phyloP scores from a whole-genome alignment of 2,888 invertebrate species.

The Parelbella ahira region DNA sequence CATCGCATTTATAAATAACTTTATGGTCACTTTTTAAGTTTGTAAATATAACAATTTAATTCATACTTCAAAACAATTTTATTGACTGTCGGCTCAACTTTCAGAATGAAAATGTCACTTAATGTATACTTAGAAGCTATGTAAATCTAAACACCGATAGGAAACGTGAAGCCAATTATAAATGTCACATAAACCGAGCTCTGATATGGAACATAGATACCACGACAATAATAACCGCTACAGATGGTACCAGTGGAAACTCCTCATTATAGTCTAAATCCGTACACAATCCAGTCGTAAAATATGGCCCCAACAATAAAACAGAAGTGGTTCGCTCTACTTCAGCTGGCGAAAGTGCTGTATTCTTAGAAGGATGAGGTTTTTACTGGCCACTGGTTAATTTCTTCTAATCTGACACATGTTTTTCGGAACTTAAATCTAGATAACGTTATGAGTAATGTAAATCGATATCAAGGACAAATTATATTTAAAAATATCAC shows the following conservation, averaged over 20 bases:
- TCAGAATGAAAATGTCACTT: too few relatives aligned
- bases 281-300: conserved; percentile 79
- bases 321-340: conserved; percentile 73
- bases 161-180: too few relatives aligned
- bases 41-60: too few relatives aligned
- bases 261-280: conserved; percentile 60
- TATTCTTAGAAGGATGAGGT: conserved; percentile 65
- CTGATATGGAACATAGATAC: conserved; percentile 7
- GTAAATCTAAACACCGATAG: too few relatives aligned
- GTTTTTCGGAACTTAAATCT: conserved; percentile 6
- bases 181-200: too few relatives aligned
- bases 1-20: too few relatives aligned
- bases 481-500: too few relatives aligned
- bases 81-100: too few relatives aligned
- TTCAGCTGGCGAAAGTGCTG: conserved; percentile 68
- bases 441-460: conserved; percentile 1
- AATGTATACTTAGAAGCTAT: too few relatives aligned
- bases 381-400: conserved; percentile 65
- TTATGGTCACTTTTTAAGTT: too few relatives aligned
- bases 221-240: conserved; percentile 14
- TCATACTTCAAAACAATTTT: too few relatives aligned
- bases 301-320: conserved; percentile 80
- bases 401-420: conserved; percentile 52
- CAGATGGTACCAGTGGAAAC: conserved; percentile 30
- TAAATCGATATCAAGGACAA: conserved; percentile 2